These are phyloP conservation scores for Cheilosia soror DNA, from an alignment of 2,888 invertebrate genomes.

Conservation along the genomic window DNA sequence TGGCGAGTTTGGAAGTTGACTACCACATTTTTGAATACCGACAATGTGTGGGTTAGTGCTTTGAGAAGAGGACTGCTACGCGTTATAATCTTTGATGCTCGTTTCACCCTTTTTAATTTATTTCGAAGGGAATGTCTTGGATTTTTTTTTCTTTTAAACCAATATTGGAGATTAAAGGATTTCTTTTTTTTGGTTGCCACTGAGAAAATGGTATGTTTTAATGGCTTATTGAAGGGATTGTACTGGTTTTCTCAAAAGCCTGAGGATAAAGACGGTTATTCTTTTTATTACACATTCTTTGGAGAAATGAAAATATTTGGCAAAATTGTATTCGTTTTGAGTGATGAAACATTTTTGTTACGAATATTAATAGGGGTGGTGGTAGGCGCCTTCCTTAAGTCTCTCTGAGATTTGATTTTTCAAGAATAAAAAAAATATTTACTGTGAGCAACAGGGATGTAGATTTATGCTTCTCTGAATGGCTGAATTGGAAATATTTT, in stretches of 20 bases:
- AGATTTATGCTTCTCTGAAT: too few relatives aligned
- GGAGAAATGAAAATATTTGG: not conserved
- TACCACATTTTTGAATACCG: constrained; percentile 55
- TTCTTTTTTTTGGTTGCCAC: constrained; percentile 11
- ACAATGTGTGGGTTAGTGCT: constrained; percentile 30
- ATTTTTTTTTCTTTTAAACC: constrained; percentile 9
- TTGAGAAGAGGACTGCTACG: constrained; percentile 1
- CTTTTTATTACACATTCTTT: not conserved
- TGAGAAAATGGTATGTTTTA: constrained; percentile 19
- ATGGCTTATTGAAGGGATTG: constrained; percentile 25
- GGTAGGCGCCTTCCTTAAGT: too few relatives aligned
- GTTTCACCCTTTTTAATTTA: constrained; percentile 18
- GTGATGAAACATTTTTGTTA: too few relatives aligned
- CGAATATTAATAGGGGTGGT: too few relatives aligned
- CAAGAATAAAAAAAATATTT: too few relatives aligned
- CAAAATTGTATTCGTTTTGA: not conserved
- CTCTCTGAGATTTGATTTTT: too few relatives aligned
- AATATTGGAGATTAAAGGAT: constrained; percentile 47
- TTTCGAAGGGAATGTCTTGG: constrained; percentile 8
- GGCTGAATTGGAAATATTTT: too few relatives aligned
- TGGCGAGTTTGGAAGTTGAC: constrained; percentile 3
- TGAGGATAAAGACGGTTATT: not conserved
- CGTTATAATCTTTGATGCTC: constrained; percentile 47
- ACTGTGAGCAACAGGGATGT: too few relatives aligned
- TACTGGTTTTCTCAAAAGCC: not conserved